Conservation (phyloP, 1,140 invertebrate genomes). For the Bombus consobrinus region DNA sequence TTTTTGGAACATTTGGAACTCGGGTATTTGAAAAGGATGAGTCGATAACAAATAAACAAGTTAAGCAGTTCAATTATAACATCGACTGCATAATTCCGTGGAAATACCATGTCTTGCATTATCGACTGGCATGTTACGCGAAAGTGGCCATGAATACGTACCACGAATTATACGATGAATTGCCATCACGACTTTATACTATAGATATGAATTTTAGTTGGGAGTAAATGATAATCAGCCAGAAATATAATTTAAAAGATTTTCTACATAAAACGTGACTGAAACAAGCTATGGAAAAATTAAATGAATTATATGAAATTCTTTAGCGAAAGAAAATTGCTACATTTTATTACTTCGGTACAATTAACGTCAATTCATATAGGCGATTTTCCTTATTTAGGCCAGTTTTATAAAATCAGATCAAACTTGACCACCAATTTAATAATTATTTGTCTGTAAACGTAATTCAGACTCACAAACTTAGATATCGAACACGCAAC, state of each 20-base stretch:
- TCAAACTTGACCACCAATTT: neutral
- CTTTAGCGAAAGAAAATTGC: slow-evolving; percentile 1
- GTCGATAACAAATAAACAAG: neutral
- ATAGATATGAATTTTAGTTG: neutral
- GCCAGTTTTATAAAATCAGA: slow-evolving; percentile 20
- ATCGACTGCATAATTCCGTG: neutral
- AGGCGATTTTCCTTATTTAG: slow-evolving; percentile 15
- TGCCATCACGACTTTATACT: neutral
- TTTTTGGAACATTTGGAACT: neutral
- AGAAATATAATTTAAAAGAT: neutral
- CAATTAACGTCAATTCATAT: slow-evolving; percentile 1
- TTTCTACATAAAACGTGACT: neutral
- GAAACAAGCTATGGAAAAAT: neutral
- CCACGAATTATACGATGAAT: neutral
- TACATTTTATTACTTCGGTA: slow-evolving; percentile 19
- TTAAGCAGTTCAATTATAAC: neutral
- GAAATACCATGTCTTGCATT: neutral
- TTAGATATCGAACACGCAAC: neutral
- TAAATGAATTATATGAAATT: neutral
- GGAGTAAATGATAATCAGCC: no score
- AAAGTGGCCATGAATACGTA: neutral
- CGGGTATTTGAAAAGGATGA: neutral
- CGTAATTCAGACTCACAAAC: neutral
- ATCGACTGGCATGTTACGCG: neutral
- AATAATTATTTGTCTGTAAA: neutral